A percentile compares a stretch with the other conserved stretches of the same genome.
Evolutionary conservation across 2,797 vertebrate genomes (phyloP).

Genomic region (Enteromius paludinosus): DNA sequence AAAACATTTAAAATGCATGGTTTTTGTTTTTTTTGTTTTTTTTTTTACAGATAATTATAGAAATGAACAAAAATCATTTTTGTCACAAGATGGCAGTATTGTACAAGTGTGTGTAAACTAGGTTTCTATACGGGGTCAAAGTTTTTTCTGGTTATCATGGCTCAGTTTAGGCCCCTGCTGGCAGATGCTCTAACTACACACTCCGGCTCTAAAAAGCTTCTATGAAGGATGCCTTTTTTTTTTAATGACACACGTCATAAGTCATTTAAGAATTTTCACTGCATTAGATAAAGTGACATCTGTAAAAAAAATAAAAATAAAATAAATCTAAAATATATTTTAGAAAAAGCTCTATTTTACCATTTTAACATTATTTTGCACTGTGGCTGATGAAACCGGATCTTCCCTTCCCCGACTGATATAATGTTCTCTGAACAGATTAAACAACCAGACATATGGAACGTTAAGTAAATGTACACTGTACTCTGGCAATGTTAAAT

Average conservation of each 20-base stretch:
- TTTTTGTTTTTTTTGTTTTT: no score
- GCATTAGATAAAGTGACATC: not conserved
- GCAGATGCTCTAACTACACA: not conserved
- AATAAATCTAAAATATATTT: not conserved
- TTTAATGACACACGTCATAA: not conserved
- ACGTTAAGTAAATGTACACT: not conserved
- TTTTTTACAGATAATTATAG: no score
- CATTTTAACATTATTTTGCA: not conserved
- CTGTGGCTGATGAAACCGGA: not conserved
- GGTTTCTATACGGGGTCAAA: not conserved
- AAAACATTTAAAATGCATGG: no score
- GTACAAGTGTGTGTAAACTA: not conserved
- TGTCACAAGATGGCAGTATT: constrained; percentile 50
- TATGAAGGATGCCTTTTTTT: not conserved
- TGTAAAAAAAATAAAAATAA: not conserved
- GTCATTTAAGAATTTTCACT: not conserved
- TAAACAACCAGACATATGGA: not conserved
- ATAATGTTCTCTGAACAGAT: not conserved
- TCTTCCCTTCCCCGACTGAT: not conserved
- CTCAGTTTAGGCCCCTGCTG: constrained; percentile 1
- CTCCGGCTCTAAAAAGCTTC: not conserved
- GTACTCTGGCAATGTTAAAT: not conserved
- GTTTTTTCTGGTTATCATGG: not conserved
- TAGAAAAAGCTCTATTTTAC: not conserved
- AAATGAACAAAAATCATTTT: not conserved